These are phyloP conservation scores for Ranitomeya variabilis DNA, from an alignment of 2,113 vertebrate species.

Conservation along the genomic window DNA sequence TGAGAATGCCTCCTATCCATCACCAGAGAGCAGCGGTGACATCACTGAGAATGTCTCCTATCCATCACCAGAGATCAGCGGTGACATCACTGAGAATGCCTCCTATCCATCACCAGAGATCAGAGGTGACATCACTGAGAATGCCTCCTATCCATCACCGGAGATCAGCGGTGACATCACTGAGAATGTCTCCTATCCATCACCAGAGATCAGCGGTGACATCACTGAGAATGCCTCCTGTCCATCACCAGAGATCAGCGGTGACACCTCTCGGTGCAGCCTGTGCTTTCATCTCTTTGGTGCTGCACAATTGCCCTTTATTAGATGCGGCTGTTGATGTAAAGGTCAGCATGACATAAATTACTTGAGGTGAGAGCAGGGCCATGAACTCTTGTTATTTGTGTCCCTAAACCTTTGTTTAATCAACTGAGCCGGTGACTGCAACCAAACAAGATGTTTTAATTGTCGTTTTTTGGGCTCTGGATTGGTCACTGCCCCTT, in stretches of 20 bases:
- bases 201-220: background rate
- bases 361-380: background rate
- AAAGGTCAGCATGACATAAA: background rate
- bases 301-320: background rate
- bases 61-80: background rate
- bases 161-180: background rate
- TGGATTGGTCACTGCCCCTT: background rate
- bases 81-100: background rate
- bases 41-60: background rate
- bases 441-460: background rate
- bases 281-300: background rate
- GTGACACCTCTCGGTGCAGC: background rate
- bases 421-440: background rate
- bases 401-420: background rate
- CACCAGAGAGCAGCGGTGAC: background rate
- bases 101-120: background rate
- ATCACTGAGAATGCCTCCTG: background rate
- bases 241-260: background rate
- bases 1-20: background rate
- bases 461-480: background rate
- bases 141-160: background rate
- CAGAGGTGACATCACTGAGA: background rate
- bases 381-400: background rate
- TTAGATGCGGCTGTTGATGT: background rate
- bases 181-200: background rate